These are phyloP conservation scores for Gallinago jamesoni DNA, from an alignment of 2,113 vertebrate genomes.

Conservation along the genomic window DNA sequence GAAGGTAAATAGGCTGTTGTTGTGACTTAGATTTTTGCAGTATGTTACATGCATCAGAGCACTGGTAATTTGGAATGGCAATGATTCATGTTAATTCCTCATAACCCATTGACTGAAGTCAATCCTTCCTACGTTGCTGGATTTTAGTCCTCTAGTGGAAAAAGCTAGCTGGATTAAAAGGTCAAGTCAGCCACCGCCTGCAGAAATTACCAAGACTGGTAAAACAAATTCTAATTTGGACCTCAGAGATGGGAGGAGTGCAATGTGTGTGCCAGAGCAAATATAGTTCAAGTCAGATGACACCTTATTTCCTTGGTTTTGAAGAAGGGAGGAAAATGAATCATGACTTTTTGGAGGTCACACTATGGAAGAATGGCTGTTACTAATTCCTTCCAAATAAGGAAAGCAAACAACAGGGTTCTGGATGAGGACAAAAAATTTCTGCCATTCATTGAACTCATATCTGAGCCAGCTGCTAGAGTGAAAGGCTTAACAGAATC, in stretches of 20 bases:
- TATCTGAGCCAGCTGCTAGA: neutral
- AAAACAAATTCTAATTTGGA: neutral
- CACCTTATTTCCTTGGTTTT: neutral
- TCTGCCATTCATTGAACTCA: neutral
- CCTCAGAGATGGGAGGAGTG: neutral
- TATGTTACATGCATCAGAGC: neutral
- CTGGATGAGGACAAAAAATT: neutral
- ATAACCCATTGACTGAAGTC: neutral
- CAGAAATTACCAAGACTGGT: neutral
- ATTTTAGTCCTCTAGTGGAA: neutral
- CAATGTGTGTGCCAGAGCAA: neutral
- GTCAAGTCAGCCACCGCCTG: neutral
- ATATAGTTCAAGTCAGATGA: neutral
- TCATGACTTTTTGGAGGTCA: neutral
- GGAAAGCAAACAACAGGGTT: neutral
- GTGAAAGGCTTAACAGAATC: neutral
- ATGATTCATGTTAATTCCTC: neutral
- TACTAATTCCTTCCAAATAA: neutral
- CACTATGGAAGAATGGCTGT: neutral
- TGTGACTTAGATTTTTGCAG: neutral
- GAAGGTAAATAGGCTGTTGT: neutral
- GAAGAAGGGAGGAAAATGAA: neutral
- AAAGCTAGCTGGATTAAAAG: neutral
- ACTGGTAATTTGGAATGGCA: neutral
- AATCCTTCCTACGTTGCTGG: neutral